Base-by-base conservation (phyloP, 2,797 vertebrate genomes). In the Alcedo quadribrachys region DNA sequence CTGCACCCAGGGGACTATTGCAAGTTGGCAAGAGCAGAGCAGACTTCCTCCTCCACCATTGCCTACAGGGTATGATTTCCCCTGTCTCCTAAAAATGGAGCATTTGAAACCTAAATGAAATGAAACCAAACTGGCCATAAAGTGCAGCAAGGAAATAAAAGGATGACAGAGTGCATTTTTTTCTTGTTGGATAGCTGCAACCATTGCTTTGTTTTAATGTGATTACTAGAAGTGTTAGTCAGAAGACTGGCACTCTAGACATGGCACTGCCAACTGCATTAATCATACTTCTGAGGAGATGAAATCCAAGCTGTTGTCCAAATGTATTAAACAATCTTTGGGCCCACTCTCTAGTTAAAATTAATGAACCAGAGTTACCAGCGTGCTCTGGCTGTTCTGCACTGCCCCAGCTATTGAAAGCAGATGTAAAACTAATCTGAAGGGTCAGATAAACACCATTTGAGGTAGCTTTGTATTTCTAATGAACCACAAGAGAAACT, bases 251-350 rank as follows among this genome's bases (percentile, higher is more conserved):
- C 19, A 16, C 62, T 71, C 35, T 24, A 55, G 58, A 51, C 32
- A 40, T 3, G 1, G 19, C n/a, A 54, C 27, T 85, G 70, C 78
- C 67, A 68, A 24, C 46, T 65, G 45, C 1, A 7, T 80, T 82
- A 82, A 89, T 87, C 81, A 71, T 18, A 30, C 22, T 40, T 62
- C 58, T 62, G 62, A 95, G 88, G 81, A 82, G 75, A 32, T 25
- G 62, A 66, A 81, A 62, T 40, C 37, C 80, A 79, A 78, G 21
- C 15, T 57, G 55, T 61, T 84, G 43, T 58, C 46, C 73, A 89
- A 58, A 85, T 45, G 68, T 75, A 71, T 81, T 82, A 87, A 94
- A 90, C 58, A 91, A 81, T n/a, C 24, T 79, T 63, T 61, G 77
- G n/a, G 25, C 15, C 19, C 50, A 74, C 4, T n/a, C 53, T 58